Evolutionary conservation across 64 coral and sea anemone species (phyloP), one percentile per base, ranked within the genome.

Genomic region (Trachythela sp.): DNA sequence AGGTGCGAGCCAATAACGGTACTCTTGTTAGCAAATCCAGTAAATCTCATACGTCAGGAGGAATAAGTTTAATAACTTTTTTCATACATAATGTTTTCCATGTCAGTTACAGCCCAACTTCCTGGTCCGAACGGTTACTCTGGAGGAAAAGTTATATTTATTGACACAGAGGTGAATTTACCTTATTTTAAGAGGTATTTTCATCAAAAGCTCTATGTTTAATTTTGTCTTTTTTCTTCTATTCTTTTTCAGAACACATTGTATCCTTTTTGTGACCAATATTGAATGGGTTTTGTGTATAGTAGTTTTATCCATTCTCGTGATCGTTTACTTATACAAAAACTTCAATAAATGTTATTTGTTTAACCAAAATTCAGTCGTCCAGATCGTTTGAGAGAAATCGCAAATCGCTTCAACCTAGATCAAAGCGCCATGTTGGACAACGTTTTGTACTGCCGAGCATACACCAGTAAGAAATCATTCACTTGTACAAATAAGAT

Each of bases 401-500:
- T 98, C 22, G 95, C 95, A 43, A 86, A 98, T 88, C 77, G 95
- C 37, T 98, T 98, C 83, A 98, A 98, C 48, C 84, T 98, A 37
- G 95, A 98, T 77, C 93, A 98, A 89, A 92, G 88, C 86, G 95
- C 95, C 84, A 98, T 98, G 95, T n/a, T 98, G 91, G 95, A 98
- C 86, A 98, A 98, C 84, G 95, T 98, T 9, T 93, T 98, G 77
- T 98, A 98, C 56, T 98, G 95, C 77, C 70, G 95, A 83, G 95
- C 95, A 24, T 98, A 98, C 51, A 98, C 95, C 84, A 94, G 95
- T 98, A 77, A 91, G 93, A 13, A 72, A 31, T 24, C 11, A 29
- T 35, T 80, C 31, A 37, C 37, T 18, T 35, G 0, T 72, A 26
- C 68, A 22, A 72, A 31, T n/a, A n/a, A n/a, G n/a, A n/a, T n/a